Conservation (phyloP, 2,888 invertebrate species). For the Xestobium rufovillosum region DNA sequence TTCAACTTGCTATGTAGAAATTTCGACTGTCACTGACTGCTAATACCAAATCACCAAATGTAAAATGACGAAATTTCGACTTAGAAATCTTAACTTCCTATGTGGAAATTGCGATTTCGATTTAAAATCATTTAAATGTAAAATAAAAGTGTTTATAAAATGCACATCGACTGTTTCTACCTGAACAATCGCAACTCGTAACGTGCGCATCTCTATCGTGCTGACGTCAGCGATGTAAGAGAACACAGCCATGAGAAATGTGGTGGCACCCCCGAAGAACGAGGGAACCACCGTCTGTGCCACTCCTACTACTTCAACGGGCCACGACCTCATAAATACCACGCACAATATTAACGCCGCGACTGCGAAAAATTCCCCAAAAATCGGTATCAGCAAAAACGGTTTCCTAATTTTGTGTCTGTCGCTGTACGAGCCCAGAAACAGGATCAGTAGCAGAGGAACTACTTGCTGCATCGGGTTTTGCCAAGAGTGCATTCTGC, state of each 20-base stretch:
- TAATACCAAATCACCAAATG: no score
- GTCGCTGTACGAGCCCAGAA: conserved; percentile 41
- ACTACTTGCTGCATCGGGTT: conserved; percentile 34
- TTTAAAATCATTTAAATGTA: no score
- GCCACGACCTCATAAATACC: conserved; percentile 51
- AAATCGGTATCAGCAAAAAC: conserved; percentile 37
- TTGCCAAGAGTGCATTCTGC: conserved; percentile 41
- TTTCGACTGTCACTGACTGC: no score
- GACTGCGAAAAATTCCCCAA: conserved; percentile 43
- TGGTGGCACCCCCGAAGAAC: conserved; percentile 51
- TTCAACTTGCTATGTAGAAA: no score
- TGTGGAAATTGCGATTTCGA: no score
- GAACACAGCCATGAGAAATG: conserved; percentile 39
- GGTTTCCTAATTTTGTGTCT: conserved; percentile 39
- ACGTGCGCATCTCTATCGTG: conserved; percentile 51
- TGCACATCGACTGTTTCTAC: no score
- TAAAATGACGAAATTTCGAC: no score
- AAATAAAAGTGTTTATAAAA: no score
- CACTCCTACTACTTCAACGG: conserved; percentile 45
- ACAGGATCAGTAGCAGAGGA: conserved; percentile 37
- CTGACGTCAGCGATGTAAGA: conserved; percentile 43
- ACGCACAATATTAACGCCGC: conserved; percentile 48
- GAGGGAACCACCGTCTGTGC: conserved; percentile 51
- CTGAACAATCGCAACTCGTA: conserved; percentile 55
- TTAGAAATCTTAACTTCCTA: no score